Base-by-base conservation (phyloP, 2,888 invertebrate genomes). In the Torymus texanus region DNA sequence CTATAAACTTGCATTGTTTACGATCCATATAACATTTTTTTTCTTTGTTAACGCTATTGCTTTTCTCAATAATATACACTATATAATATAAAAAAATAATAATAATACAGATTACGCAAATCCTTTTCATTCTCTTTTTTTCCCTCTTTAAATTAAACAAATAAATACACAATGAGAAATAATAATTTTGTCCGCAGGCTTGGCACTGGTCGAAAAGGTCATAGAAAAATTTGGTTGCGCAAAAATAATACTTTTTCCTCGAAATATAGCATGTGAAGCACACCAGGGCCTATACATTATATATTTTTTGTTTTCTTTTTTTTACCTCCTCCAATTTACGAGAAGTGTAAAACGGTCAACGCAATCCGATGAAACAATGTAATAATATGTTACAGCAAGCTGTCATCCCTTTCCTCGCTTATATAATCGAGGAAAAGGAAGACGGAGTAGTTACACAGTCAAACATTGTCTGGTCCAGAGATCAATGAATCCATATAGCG, bases 181-280 rank as follows among this genome's bases (percentile, higher is more conserved):
- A 41, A 8, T 41, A 41, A 81, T 78, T 78, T 75, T 55, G 67
- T 67, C 59, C 74, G 74, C 72, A 66, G 56, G 73, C 66, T 75
- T 50, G 66, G 41, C 61, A 68, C 65, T 66, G 77, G 61, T 75
- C 70, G 18, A 16, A 55, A 78, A 59, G 8, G 16, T 56, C 66
- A 68, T 77, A 65, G n/a, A 73, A 70, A 74, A 75, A 72, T 58
- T 80, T 74, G 13, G 18, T 72, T 58, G 41, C 70, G n/a, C 59
- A 56, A 79, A 65, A 79, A 74, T 80, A 80, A 80, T 80, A 80
- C 77, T 80, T 75, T 71, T 51, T 51, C 53, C 4, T 58, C 51
- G 58, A 72, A 66, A 72, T 41, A 41, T 41, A 41, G 41, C 41
- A 41, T 8, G 8, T 8, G 41, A 41, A 41, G 41, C 41, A 79